Base-by-base conservation (phyloP, 1,140 invertebrate genomes). In the Pogonomyrmex barbatus region DNA sequence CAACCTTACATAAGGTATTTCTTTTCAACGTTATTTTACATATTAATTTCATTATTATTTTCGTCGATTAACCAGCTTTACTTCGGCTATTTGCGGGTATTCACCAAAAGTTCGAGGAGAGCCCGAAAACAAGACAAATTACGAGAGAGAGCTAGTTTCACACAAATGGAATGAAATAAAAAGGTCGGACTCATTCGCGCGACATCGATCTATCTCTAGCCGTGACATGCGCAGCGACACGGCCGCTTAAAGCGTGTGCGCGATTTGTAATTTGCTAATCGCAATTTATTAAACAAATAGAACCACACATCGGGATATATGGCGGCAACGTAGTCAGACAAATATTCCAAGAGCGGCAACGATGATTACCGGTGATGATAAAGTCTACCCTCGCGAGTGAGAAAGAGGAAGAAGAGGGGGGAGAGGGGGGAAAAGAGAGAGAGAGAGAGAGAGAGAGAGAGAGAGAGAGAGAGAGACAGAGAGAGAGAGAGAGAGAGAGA, bases 211-310 rank as follows among this genome's bases (percentile, higher is more conserved):
- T 60, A 75, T 73, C 71, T 60, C 8, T 24, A 39, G 12, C 17
- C 30, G 39, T 36, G 54, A 60, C 42, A 73, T 75, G 68, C 68
- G 63, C 78, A 70, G 36, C 50, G 65, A 58, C 24, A 67, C 47
- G 1, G 4, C 14, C 39, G 42, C 17, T 70, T 70, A 81, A 12
- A 39, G 68, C 30, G 79, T 50, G 42, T 12, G 42, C 42, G 52
- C 42, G 68, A 62, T 50, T 58, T 42, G 63, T 88, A 86, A 76
- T 86, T 91, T 76, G 87, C 79, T 91, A 91, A 92, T 93, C 91
- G 91, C 90, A 93, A 93, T 92, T 93, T 93, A 91, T 91, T 91
- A 92, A 92, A 92, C 87, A 93, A 93, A 93, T 88, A 73, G 83
- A 77, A 68, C 70, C 39, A 62, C 82, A 86, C 91, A 92, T 92